Evolutionary conservation across 2,113 vertebrate genomes (phyloP).

Genomic region (Eonycteris spelaea): DNA sequence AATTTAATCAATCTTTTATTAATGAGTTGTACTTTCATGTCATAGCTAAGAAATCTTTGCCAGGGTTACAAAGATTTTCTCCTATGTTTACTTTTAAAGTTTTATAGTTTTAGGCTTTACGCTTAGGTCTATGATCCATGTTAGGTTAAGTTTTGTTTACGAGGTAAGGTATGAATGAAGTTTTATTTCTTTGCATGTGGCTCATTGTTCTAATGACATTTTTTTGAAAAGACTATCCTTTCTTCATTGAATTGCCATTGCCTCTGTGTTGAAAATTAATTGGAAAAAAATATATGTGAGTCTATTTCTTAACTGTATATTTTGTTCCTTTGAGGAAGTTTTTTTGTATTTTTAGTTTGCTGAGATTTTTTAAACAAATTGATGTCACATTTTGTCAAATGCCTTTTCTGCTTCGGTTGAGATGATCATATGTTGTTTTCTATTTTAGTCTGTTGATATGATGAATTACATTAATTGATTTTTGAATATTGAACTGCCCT

Average conservation of each 20-base stretch:
- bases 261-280: not conserved
- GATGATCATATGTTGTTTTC: not conserved
- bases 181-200: not conserved
- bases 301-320: not conserved
- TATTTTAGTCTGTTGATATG: not conserved
- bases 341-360: not conserved
- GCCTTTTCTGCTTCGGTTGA: not conserved
- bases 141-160: not conserved
- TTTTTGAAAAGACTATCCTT: not conserved
- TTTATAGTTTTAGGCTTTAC: not conserved
- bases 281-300: not conserved
- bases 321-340: not conserved
- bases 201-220: not conserved
- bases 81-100: not conserved
- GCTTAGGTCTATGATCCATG: not conserved
- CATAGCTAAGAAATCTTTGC: not conserved
- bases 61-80: not conserved
- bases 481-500: not conserved
- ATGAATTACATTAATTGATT: not conserved
- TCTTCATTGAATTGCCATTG: not conserved
- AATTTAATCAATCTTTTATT: not conserved
- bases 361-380: not conserved
- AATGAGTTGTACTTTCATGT: not conserved
- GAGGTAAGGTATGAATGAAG: not conserved
- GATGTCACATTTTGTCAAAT: too few relatives aligned